These are phyloP conservation scores for Oenanthe oenanthe DNA, from an alignment of 2,113 vertebrate genomes.

Conservation along the genomic window DNA sequence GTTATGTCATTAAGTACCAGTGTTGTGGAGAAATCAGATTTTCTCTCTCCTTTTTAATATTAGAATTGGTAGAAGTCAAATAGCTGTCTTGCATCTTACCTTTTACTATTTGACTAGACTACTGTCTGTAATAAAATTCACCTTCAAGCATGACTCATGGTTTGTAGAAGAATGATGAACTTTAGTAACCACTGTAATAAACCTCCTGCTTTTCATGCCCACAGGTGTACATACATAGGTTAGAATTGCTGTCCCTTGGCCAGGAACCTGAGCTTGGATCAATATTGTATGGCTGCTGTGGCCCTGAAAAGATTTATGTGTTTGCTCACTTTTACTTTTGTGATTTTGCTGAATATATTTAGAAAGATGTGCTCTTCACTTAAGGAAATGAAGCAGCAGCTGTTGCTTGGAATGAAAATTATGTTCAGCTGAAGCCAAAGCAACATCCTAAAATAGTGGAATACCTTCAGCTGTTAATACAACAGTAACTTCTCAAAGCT, in stretches of 20 bases:
- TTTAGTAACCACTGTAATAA: background rate
- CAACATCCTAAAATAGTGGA: background rate
- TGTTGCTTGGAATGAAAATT: background rate
- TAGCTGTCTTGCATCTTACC: background rate
- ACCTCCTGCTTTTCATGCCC: background rate
- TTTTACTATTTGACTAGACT: constrained; percentile 36
- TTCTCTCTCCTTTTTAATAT: background rate
- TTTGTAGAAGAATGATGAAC: background rate
- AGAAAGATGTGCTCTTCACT: background rate
- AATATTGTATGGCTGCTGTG: background rate
- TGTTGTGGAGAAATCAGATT: background rate
- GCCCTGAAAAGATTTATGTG: background rate
- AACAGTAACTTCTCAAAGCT: background rate
- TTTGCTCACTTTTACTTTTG: background rate
- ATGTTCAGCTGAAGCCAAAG: background rate
- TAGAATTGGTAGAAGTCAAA: background rate
- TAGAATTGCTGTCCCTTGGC: background rate
- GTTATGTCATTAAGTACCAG: background rate
- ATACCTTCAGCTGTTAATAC: background rate
- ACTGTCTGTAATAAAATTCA: constrained; percentile 19
- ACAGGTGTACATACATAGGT: background rate
- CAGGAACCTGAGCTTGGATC: background rate
- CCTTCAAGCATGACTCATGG: constrained; percentile 23
- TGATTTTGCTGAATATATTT: background rate
- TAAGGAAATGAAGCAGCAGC: background rate